These are phyloP conservation scores for Circaetus gallicus DNA, from an alignment of 2,113 vertebrate species.

Conservation along the genomic window DNA sequence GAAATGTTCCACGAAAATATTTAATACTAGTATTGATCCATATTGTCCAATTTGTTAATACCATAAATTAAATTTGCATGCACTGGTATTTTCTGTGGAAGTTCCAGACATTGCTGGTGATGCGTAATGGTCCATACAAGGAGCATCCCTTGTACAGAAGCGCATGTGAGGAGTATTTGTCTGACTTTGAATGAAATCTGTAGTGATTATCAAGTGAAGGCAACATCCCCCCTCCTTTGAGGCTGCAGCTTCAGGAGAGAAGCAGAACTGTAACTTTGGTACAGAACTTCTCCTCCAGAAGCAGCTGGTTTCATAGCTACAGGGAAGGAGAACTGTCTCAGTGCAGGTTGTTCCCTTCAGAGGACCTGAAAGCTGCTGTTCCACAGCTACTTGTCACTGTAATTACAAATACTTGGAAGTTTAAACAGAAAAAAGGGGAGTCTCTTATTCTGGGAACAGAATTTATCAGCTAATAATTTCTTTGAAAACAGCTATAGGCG, in stretches of 20 bases:
- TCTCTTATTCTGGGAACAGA: neutral
- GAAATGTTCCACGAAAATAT: neutral
- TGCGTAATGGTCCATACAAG: neutral
- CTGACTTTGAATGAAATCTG: neutral
- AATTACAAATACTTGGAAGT: neutral
- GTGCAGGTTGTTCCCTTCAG: neutral
- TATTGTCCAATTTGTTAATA: neutral
- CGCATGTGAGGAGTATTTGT: neutral
- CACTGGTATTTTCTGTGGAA: neutral
- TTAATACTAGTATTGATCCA: neutral
- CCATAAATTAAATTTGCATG: neutral
- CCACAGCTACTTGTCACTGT: neutral
- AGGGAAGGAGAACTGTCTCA: slow-evolving; percentile 24
- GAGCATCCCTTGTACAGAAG: neutral
- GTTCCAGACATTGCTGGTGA: neutral
- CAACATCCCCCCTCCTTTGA: neutral
- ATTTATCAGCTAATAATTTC: neutral
- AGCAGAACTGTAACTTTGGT: slow-evolving; percentile 33
- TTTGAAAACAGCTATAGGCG: neutral
- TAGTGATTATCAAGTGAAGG: neutral
- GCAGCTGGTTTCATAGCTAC: neutral
- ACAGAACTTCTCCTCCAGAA: neutral
- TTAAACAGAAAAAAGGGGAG: neutral
- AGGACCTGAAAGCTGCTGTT: neutral
- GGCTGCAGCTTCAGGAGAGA: slow-evolving; percentile 1